phyloP scores from a whole-genome alignment of 2,888 invertebrate species.

The Mycogona germanica region DNA sequence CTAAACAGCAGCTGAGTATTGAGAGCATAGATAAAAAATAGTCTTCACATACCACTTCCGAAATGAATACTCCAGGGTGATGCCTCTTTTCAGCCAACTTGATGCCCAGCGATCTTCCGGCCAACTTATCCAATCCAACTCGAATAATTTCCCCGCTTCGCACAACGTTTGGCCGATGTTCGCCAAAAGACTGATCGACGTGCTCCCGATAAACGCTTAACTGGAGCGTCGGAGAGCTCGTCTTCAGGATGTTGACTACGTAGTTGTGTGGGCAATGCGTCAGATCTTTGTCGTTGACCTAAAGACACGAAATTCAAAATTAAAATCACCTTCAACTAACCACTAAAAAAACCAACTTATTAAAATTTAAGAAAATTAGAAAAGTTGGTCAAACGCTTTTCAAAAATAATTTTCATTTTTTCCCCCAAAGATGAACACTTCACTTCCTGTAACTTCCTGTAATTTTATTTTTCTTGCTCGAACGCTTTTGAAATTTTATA shows the following conservation, averaged over 20 bases:
- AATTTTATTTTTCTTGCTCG: too few species aligned
- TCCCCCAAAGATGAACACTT: too few species aligned
- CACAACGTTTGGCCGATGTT: background rate
- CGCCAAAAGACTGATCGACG: conserved; percentile 23
- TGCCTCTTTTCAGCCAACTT: conserved; percentile 34
- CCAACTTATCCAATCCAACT: conserved; percentile 34
- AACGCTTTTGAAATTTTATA: too few species aligned
- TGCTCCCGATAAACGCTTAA: conserved; percentile 38
- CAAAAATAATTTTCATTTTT: background rate
- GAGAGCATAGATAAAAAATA: too few species aligned
- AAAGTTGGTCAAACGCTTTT: background rate
- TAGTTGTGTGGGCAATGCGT: conserved; percentile 19
- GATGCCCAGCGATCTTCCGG: conserved; percentile 36
- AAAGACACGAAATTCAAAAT: conserved; percentile 18
- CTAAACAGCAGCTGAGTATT: too few species aligned
- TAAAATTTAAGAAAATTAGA: background rate
- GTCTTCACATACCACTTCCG: conserved; percentile 27
- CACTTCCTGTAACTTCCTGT: too few species aligned
- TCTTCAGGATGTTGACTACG: conserved; percentile 25
- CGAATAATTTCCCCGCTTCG: conserved; percentile 33
- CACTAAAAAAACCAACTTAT: too few species aligned
- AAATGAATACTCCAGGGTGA: conserved; percentile 28
- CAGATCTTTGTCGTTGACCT: conserved; percentile 26
- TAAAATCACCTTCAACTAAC: background rate
- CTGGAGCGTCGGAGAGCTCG: conserved; percentile 33